Evolutionary conservation across 2,888 invertebrate species (phyloP).

Genomic region (Steinernema hermaphroditum): DNA sequence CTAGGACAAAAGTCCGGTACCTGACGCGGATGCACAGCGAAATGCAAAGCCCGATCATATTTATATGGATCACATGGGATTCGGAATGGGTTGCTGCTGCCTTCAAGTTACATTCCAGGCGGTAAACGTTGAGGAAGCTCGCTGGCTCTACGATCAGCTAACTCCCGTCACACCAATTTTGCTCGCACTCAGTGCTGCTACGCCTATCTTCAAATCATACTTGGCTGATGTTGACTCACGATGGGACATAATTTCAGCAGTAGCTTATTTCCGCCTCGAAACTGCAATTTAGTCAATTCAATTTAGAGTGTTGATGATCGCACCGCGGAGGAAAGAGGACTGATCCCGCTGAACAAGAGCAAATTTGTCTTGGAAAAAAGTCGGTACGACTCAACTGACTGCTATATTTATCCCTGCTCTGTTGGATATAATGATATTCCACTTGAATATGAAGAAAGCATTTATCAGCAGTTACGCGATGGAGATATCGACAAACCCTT

Average conservation of each 20-base stretch:
- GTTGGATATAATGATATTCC: slow-evolving; percentile 87
- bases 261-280: slow-evolving; percentile 31
- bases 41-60: slow-evolving; percentile 85
- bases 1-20: not conserved
- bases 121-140: slow-evolving; percentile 85
- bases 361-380: slow-evolving; percentile 86
- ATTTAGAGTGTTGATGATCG: slow-evolving; percentile 80
- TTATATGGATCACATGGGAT: slow-evolving; percentile 98
- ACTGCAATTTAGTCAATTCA: not conserved
- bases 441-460: slow-evolving; percentile 80
- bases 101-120: slow-evolving; percentile 79
- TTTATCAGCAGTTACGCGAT: slow-evolving; percentile 80
- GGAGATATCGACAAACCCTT: slow-evolving; percentile 89
- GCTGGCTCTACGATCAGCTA: slow-evolving; percentile 92
- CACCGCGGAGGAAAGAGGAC: slow-evolving; percentile 85
- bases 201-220: slow-evolving; percentile 89
- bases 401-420: slow-evolving; percentile 86
- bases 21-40: slow-evolving; percentile 67
- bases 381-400: slow-evolving; percentile 94
- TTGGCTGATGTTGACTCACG: slow-evolving; percentile 94
- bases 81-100: slow-evolving; percentile 89
- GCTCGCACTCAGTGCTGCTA: slow-evolving; percentile 95
- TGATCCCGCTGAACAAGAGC: slow-evolving; percentile 70
- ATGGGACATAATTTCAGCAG: slow-evolving; percentile 91
- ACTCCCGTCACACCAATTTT: slow-evolving; percentile 95